Conservation (phyloP, 2,888 invertebrate species). For the Loripinus fragilis region DNA sequence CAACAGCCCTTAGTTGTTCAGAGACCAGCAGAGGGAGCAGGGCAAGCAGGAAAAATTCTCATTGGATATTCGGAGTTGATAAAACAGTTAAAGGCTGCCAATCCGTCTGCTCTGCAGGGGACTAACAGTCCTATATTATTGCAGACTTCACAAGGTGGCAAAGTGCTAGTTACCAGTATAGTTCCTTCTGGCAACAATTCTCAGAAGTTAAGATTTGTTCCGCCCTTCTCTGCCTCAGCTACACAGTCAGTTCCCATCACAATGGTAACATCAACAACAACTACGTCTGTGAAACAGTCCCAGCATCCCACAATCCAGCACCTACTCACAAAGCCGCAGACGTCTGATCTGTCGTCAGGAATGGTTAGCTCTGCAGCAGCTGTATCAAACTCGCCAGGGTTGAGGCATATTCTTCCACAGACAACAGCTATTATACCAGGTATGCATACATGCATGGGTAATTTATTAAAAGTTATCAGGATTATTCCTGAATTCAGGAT, state of each 20-base stretch:
- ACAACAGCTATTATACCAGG: not conserved
- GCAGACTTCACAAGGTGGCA: constrained; percentile 60
- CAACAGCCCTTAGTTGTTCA: constrained; percentile 1
- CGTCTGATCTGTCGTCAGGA: not conserved
- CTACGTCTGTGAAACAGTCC: not conserved
- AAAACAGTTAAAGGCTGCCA: constrained; percentile 50
- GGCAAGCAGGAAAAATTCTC: constrained; percentile 24
- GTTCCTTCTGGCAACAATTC: constrained; percentile 31
- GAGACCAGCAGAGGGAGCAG: constrained; percentile 23
- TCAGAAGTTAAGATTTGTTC: constrained; percentile 10
- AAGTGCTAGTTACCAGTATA: constrained; percentile 59
- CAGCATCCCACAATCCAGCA: constrained; percentile 60
- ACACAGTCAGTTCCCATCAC: constrained; percentile 14
- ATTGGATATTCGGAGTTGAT: constrained; percentile 56
- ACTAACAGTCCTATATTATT: constrained; percentile 59
- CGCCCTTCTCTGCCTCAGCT: not conserved
- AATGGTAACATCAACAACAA: constrained; percentile 8
- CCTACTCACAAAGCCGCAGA: constrained; percentile 34
- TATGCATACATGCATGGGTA: too few species aligned
- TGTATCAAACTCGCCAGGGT: not conserved
- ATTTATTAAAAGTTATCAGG: too few species aligned
- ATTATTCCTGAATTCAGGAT: too few species aligned
- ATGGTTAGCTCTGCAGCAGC: not conserved
- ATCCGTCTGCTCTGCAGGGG: constrained; percentile 9
- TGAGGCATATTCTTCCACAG: constrained; percentile 17